A percentile compares a stretch with the other conserved stretches of the same genome.
Conservation (phyloP, 2,888 invertebrate genomes). For the Melieria crassipennis region DNA sequence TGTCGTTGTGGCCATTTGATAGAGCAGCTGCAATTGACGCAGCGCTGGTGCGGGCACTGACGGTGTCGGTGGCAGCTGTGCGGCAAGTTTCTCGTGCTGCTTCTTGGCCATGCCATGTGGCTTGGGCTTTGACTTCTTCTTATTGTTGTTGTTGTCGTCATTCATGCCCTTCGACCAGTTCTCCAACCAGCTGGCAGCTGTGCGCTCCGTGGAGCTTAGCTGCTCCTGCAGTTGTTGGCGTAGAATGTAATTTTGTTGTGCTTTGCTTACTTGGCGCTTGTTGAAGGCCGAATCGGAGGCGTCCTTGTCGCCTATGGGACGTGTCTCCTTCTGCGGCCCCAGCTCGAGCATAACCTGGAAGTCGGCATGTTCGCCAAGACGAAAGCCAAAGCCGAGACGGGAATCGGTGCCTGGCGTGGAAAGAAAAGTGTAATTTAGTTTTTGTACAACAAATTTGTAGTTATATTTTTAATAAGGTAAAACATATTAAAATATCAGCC, state of each 20-base stretch:
- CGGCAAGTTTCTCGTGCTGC: constrained; percentile 21
- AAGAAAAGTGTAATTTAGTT: too few relatives aligned
- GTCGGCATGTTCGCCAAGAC: constrained; percentile 83
- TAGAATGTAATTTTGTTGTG: constrained; percentile 48
- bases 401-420: constrained; percentile 77
- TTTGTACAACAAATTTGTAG: not conserved
- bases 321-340: constrained; percentile 82
- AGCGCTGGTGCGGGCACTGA: constrained; percentile 1
- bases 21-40: constrained; percentile 61
- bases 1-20: constrained; percentile 54
- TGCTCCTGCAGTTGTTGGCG: constrained; percentile 38
- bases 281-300: constrained; percentile 54
- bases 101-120: constrained; percentile 28
- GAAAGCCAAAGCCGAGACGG: constrained; percentile 80
- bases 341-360: constrained; percentile 80
- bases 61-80: not conserved
- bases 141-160: constrained; percentile 45
- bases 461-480: not conserved
- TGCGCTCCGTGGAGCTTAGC: constrained; percentile 50
- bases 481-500: not conserved
- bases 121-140: constrained; percentile 25
- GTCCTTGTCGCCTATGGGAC: constrained; percentile 70
- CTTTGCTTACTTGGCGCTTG: constrained; percentile 59
- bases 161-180: constrained; percentile 72
- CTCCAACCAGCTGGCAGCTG: constrained; percentile 67